Conservation (phyloP, 2,888 invertebrate species). For the Sturmia bella region DNA sequence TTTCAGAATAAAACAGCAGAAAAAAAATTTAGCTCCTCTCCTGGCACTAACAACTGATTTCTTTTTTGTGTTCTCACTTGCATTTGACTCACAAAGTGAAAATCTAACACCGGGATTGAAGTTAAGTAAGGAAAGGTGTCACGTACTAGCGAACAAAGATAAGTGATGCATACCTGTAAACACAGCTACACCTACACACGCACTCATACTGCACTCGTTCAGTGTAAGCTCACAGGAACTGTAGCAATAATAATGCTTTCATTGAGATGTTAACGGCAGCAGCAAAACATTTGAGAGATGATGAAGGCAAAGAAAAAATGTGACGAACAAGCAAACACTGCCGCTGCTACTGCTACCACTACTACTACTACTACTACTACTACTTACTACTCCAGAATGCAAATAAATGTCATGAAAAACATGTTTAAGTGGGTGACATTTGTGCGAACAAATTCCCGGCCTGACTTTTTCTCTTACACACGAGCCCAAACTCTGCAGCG, state of each 20-base stretch:
- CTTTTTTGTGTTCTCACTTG: background rate
- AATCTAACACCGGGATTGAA: constrained; percentile 48
- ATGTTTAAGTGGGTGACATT: constrained; percentile 65
- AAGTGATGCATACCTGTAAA: constrained; percentile 60
- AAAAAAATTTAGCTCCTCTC: constrained; percentile 19
- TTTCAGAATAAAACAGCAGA: constrained; percentile 13
- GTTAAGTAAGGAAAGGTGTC: constrained; percentile 69
- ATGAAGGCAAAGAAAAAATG: background rate
- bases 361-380: constrained; percentile 13
- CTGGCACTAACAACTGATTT: constrained; percentile 41
- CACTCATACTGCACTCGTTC: background rate
- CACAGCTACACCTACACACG: background rate
- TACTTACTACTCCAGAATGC: constrained; percentile 59
- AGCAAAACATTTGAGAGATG: constrained; percentile 36
- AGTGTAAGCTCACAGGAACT: background rate
- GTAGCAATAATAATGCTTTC: constrained; percentile 41
- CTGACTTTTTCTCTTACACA: too few relatives aligned
- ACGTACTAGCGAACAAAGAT: constrained; percentile 63
- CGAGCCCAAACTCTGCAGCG: background rate
- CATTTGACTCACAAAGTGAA: constrained; percentile 34
- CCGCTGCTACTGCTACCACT: background rate
- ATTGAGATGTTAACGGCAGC: constrained; percentile 1
- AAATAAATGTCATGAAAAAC: constrained; percentile 67
- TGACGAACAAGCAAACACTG: constrained; percentile 33
- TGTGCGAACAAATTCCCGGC: constrained; percentile 6